Evolutionary conservation across 2,888 invertebrate genomes (phyloP).

Genomic region (Meliscaeva auricollis): DNA sequence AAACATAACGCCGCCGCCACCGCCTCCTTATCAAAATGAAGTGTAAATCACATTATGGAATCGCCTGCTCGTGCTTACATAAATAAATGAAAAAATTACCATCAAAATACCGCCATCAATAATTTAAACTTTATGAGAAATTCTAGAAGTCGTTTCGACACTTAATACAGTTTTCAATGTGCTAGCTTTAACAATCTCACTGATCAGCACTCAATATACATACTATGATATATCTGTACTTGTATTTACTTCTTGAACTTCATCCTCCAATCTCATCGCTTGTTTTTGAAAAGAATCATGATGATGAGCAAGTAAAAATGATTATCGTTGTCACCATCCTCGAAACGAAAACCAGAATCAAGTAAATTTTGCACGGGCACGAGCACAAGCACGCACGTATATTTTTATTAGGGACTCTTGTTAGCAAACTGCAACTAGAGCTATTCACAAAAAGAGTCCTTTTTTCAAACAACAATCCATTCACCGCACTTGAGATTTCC

Average conservation of each 20-base stretch:
- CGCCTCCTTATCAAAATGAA: no score
- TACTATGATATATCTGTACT: no score
- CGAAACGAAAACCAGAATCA: conserved; percentile 16
- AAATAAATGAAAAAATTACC: no score
- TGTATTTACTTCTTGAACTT: background rate
- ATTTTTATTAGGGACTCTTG: conserved; percentile 63
- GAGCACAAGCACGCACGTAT: conserved; percentile 41
- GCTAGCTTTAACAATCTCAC: no score
- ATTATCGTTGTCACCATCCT: background rate
- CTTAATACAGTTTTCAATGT: no score
- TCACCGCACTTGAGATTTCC: conserved; percentile 54
- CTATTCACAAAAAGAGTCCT: background rate
- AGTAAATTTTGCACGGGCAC: conserved; percentile 49
- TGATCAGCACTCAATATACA: no score
- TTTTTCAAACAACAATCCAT: background rate
- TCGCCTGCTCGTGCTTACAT: no score
- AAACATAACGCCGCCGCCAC: no score
- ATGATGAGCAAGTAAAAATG: conserved; percentile 11
- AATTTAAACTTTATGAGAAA: no score
- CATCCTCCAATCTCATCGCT: background rate
- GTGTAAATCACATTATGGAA: no score
- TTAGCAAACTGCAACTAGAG: conserved; percentile 26
- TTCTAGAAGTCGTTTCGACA: no score
- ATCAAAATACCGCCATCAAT: no score
- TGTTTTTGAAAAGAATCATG: conserved; percentile 1